Evolutionary conservation across 1,140 invertebrate genomes (phyloP), one percentile per base, ranked within the genome.

Genomic region (Drosophila repleta): DNA sequence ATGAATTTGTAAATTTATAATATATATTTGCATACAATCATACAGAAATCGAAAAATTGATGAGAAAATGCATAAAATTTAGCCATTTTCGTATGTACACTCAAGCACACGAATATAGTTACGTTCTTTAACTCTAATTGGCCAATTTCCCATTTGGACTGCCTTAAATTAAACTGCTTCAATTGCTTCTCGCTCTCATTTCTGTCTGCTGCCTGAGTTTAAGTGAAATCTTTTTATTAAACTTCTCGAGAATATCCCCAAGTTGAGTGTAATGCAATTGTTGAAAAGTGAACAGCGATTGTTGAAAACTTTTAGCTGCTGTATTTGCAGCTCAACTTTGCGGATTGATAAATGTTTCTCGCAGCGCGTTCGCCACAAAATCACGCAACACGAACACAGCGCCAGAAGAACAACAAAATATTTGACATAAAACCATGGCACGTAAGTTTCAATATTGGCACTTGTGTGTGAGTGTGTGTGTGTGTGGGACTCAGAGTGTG

Each of bases 361-460:
- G 18, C 35, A 41, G 55, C 35, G 37, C 75, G 55, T 77, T 75
- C 61, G 58, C 39, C 29, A 32, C 62, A 70, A 76, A 80, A 65
- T 65, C 68, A 73, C 69, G 56, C 56, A 69, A 37, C 46, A 51
- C 60, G 60, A 35, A 24, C 15, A 49, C 15, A 49, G 52, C 48
- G 24, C 48, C 15, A 26, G 45, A 37, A 51, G 24, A 61, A 51
- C 56, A 48, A 45, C 79, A 74, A 79, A 83, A 83, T 83, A 84
- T 84, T 83, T 83, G 76, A 83, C 80, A 79, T 79, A 72, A 72
- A 82, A 65, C 63, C 76, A 60, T 63, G 63, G 69, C 76, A 68
- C 56, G 62, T 62, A 79, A 84, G 78, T 82, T 82, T 82, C 61
- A 69, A 76, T 84, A 84, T 84, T 79, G 79, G 52, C 71, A 64